A percentile compares a stretch with the other conserved stretches of the same genome.
phyloP scores from a whole-genome alignment of 2,113 vertebrate genomes.

The Struthidea cinerea region DNA sequence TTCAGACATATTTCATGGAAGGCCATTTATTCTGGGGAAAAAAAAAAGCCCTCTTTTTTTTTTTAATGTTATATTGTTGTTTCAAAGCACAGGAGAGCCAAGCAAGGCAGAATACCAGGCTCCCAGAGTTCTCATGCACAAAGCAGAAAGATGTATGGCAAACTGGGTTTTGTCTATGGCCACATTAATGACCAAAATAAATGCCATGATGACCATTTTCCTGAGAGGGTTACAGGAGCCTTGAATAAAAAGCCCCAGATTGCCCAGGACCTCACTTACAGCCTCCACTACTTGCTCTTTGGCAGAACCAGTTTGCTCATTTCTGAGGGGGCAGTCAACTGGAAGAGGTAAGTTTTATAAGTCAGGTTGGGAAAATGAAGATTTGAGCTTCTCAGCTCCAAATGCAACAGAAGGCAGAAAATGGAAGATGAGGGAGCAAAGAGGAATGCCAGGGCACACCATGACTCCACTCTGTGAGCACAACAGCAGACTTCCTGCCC shows the following conservation, averaged over 20 bases:
- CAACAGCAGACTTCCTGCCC: neutral
- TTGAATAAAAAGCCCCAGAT: neutral
- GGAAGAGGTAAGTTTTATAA: neutral
- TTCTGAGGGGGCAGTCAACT: neutral
- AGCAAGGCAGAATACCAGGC: neutral
- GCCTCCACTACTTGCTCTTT: neutral
- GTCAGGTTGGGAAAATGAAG: neutral
- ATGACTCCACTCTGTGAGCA: neutral
- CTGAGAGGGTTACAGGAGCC: neutral
- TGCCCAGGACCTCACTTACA: neutral
- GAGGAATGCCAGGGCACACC: neutral
- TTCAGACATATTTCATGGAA: neutral
- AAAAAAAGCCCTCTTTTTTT: neutral
- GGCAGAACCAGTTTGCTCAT: neutral
- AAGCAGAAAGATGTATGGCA: neutral
- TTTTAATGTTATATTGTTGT: neutral
- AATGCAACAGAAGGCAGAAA: neutral
- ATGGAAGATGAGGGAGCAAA: neutral
- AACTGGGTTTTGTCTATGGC: neutral
- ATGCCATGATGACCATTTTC: neutral
- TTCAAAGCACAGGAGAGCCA: neutral
- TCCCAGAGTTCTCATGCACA: neutral
- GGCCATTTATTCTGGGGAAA: neutral
- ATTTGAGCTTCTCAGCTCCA: neutral
- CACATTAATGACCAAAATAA: neutral